Conservation (phyloP, 2,797 vertebrate genomes). For the Dermochelys coriacea region DNA sequence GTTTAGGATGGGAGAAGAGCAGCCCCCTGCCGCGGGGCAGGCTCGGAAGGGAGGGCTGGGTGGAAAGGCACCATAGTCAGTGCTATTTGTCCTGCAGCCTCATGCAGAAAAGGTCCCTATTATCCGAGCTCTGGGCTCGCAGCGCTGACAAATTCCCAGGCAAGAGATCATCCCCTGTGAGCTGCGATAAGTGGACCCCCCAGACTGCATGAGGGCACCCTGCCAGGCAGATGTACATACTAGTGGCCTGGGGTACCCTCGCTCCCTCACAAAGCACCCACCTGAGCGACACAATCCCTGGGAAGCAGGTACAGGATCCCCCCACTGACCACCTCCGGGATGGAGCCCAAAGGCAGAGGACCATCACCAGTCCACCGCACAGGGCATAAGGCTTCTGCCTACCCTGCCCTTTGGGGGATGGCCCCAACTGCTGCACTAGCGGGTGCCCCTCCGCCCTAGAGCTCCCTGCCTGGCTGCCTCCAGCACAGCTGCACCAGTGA, state of each 20-base stretch:
- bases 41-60: background rate
- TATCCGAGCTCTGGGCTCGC: background rate
- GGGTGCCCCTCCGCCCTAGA: background rate
- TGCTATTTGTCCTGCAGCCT: background rate
- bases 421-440: background rate
- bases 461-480: background rate
- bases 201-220: background rate
- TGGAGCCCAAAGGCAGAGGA: fast-evolving
- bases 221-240: background rate
- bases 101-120: background rate
- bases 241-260: background rate
- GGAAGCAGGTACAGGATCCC: background rate
- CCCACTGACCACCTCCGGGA: background rate
- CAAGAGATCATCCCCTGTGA: background rate
- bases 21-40: background rate
- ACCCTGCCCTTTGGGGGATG: background rate
- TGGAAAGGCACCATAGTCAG: background rate
- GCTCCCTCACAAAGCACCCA: fast-evolving
- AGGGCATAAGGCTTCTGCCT: background rate
- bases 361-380: background rate
- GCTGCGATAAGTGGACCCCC: background rate
- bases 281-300: background rate
- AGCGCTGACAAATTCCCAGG: background rate
- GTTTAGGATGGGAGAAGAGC: background rate
- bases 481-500: fast-evolving